Evolutionary conservation across 2,113 vertebrate species (phyloP).

Genomic region (Microtus pennsylvanicus): DNA sequence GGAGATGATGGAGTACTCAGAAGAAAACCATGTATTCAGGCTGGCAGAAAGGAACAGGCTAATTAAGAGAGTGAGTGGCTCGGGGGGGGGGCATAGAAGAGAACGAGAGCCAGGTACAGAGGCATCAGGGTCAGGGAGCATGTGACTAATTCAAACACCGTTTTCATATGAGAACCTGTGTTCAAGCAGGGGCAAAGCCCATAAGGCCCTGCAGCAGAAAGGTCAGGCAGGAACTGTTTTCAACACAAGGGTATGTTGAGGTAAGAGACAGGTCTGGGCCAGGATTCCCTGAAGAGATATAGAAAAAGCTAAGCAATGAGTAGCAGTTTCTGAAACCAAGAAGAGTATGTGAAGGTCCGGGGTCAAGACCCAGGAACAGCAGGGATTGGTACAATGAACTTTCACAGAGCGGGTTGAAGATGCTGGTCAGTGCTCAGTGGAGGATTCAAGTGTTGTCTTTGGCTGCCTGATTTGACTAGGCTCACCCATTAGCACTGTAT

Average conservation of each 20-base stretch:
- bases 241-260: neutral
- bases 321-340: neutral
- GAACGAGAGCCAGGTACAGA: neutral
- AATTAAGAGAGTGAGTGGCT: neutral
- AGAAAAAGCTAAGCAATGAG: neutral
- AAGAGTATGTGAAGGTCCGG: neutral
- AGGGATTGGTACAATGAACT: neutral
- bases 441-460: neutral
- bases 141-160: neutral
- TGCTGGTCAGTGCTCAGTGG: neutral
- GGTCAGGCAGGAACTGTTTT: neutral
- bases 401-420: neutral
- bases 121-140: neutral
- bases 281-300: neutral
- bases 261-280: neutral
- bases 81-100: neutral
- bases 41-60: neutral
- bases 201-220: accelerated
- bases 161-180: neutral
- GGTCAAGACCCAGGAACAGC: neutral
- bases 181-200: neutral
- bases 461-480: neutral
- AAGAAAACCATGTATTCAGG: neutral
- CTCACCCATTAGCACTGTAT: neutral
- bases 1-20: neutral